Conservation (phyloP, 2,888 invertebrate species). For the Drosophila bunnanda region DNA sequence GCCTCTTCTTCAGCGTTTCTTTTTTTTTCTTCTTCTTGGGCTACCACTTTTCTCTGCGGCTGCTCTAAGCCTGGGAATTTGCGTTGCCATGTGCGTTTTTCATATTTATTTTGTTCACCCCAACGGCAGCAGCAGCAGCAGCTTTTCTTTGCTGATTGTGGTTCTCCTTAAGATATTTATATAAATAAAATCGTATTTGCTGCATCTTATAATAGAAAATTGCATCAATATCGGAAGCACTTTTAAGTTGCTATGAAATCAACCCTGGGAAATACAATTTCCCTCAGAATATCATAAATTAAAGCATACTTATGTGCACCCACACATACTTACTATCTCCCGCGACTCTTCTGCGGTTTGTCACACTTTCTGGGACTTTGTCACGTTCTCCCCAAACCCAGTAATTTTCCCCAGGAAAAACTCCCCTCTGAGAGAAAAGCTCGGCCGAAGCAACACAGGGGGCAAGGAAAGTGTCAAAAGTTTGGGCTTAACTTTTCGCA, state of each 20-base stretch:
- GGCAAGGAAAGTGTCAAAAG: conserved; percentile 68
- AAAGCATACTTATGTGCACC: conserved; percentile 61
- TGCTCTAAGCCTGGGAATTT: conserved; percentile 72
- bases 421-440: conserved; percentile 28
- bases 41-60: conserved; percentile 47
- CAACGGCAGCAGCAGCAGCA: neutral
- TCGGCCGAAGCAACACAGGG: conserved; percentile 45
- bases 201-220: conserved; percentile 10
- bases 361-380: conserved; percentile 49
- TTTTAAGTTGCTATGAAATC: neutral
- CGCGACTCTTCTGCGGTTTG: conserved; percentile 35
- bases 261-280: neutral
- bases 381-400: conserved; percentile 39
- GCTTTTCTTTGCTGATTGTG: conserved; percentile 1
- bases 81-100: conserved; percentile 61
- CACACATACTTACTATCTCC: conserved; percentile 10
- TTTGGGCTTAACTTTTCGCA: conserved; percentile 74
- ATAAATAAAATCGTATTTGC: conserved; percentile 9
- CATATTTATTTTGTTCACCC: neutral
- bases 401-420: conserved; percentile 21
- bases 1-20: conserved; percentile 30
- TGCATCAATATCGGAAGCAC: neutral
- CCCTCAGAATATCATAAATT: conserved; percentile 16
- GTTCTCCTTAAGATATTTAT: neutral
- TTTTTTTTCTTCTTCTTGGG: conserved; percentile 26